Evolutionary conservation across 2,113 vertebrate species (phyloP).

Genomic region (Misgurnus mizolepis): DNA sequence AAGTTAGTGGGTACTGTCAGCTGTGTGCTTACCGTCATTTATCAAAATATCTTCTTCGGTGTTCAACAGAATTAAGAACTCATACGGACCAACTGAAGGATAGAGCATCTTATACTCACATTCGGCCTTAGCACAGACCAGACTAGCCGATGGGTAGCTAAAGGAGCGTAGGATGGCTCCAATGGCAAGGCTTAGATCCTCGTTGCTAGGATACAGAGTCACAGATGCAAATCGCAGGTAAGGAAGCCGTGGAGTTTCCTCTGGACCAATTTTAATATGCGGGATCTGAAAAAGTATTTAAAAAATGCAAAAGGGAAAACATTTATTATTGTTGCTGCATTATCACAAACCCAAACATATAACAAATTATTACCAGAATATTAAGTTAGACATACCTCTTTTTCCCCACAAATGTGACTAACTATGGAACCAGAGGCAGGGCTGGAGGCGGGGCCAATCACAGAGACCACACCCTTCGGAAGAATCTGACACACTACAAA

Average conservation of each 20-base stretch:
- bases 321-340: background rate
- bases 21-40: no score
- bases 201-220: slow-evolving; percentile 87
- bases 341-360: background rate
- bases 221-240: slow-evolving; percentile 90
- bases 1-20: no score
- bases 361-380: background rate
- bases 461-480: slow-evolving; percentile 86
- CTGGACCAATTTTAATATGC: slow-evolving; percentile 87
- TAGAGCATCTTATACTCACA: slow-evolving; percentile 76
- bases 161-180: slow-evolving; percentile 85
- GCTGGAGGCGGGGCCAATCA: slow-evolving; percentile 86
- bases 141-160: slow-evolving; percentile 83
- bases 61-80: no score
- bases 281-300: slow-evolving; percentile 77
- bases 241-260: slow-evolving; percentile 85
- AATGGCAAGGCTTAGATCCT: slow-evolving; percentile 87
- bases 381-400: slow-evolving; percentile 78
- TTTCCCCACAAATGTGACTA: slow-evolving; percentile 92
- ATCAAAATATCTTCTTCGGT: no score
- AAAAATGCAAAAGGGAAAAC: background rate
- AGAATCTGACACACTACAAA: slow-evolving; percentile 88
- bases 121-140: slow-evolving; percentile 89
- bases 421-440: slow-evolving; percentile 87
- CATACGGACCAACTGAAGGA: slow-evolving; percentile 7